These are phyloP conservation scores for Sakesphorus luctuosus DNA, from an alignment of 2,113 vertebrate species.

Conservation along the genomic window DNA sequence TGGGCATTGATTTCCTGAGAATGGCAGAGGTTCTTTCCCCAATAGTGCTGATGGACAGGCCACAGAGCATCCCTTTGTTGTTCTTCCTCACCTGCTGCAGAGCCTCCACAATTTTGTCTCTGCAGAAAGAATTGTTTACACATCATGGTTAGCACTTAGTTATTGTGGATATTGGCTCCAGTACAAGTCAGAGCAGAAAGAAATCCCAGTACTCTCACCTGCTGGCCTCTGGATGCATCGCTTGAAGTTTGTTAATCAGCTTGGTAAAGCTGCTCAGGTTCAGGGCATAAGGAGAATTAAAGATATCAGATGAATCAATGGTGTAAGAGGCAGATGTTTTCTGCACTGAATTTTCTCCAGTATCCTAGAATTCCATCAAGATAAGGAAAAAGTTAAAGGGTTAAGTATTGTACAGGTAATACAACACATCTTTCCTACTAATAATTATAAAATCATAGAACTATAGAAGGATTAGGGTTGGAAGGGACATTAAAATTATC, in stretches of 20 bases:
- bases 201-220: constrained; percentile 34
- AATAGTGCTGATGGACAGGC: constrained; percentile 70
- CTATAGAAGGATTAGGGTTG: neutral
- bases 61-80: constrained; percentile 69
- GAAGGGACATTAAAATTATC: neutral
- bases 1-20: constrained; percentile 3
- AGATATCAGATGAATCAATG: neutral
- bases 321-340: neutral
- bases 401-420: neutral
- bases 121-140: neutral
- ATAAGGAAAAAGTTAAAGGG: neutral
- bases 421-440: neutral
- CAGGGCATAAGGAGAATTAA: constrained; percentile 50
- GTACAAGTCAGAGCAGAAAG: neutral
- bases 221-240: constrained; percentile 62
- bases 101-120: constrained; percentile 62
- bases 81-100: constrained; percentile 66
- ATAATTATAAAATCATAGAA: neutral
- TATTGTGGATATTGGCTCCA: neutral
- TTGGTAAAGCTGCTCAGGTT: constrained; percentile 75
- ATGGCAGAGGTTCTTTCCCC: constrained; percentile 66
- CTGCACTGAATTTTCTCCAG: constrained; percentile 36
- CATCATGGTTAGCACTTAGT: neutral
- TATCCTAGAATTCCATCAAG: constrained; percentile 42
- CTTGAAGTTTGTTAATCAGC: constrained; percentile 67